Evolutionary conservation across 2,113 vertebrate genomes (phyloP), one percentile per base, ranked within the genome.

Genomic region (Microtus ochrogaster): DNA sequence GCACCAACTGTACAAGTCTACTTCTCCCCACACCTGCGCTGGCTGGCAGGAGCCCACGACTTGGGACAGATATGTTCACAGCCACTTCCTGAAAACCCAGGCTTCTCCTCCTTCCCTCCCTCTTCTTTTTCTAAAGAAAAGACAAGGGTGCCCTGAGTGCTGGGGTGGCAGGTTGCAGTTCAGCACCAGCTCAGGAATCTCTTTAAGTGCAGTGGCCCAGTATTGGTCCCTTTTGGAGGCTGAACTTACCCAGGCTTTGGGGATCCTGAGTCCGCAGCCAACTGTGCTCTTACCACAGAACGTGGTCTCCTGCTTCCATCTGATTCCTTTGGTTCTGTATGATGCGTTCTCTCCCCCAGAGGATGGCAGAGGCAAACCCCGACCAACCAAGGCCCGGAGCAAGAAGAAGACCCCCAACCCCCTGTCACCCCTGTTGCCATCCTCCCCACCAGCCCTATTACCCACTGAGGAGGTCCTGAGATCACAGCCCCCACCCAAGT

Each of bases 331-430:
- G 88, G 11, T 4, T n/a, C 61, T 61, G 28, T 89, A 52, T 1
- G 0, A 0, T 30, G 2, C 13, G 49, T 65, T 90, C 28, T 94
- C 58, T 41, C 92, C 52, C 92, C 65, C 96, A 98, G 99, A 98
- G 39, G 98, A 98, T 0, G 52, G 97, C 84, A 98, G 97, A 95
- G 97, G 63, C 7, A 98, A 97, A 94, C 78, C 78, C 9, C 98
- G 98, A 44, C 94, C 94, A 0, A 79, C 98, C 0, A 99, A 98
- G 90, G 90, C 94, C 3, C 98, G 97, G 95, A 92, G 94, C 0
- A 98, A 97, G 97, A 99, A 96, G 98, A 99, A 98, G 90, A 95
- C 92, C 30, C 87, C 65, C 0, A 95, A 97, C 28, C 96, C 92
- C 11, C 82, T 90, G 9, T 97, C 94, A 7, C 78, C 8, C 89